A percentile compares a stretch with the other conserved stretches of the same genome.
phyloP scores from a whole-genome alignment of 1,140 invertebrate genomes.

The Dendroctonus ponderosae region DNA sequence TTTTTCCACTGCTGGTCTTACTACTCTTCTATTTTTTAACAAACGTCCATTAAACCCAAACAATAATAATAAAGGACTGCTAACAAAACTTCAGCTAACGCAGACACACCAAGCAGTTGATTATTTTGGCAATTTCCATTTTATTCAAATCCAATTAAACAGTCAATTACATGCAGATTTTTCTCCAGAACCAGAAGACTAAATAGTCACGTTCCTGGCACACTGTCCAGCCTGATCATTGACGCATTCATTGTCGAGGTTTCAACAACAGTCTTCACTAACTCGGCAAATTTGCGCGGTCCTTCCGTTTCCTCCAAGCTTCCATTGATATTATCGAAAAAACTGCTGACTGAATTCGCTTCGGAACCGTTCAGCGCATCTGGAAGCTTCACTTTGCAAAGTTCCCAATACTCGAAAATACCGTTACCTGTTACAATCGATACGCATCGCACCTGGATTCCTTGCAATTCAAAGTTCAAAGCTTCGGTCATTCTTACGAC shows the following conservation, averaged over 20 bases:
- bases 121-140: too few relatives aligned
- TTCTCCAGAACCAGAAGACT: too few relatives aligned
- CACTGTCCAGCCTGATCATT: conserved; percentile 8
- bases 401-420: neutral
- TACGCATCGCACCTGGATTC: conserved; percentile 13
- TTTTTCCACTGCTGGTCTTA: too few relatives aligned
- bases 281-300: conserved; percentile 18
- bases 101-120: too few relatives aligned
- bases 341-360: neutral
- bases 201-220: too few relatives aligned
- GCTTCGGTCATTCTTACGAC: conserved; percentile 21
- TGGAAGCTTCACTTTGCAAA: neutral
- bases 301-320: neutral
- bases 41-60: too few relatives aligned
- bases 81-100: too few relatives aligned
- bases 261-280: conserved; percentile 20
- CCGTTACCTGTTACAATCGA: conserved; percentile 13
- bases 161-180: too few relatives aligned
- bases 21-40: too few relatives aligned
- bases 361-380: neutral
- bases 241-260: conserved; percentile 1
- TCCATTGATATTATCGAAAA: neutral
- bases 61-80: too few relatives aligned
- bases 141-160: too few relatives aligned
- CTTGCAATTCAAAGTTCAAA: conserved; percentile 9